Percentiles rank a stretch among this genome's conserved stretches.
Conservation (phyloP, 2,113 vertebrate genomes). For the Siniperca knerii region DNA sequence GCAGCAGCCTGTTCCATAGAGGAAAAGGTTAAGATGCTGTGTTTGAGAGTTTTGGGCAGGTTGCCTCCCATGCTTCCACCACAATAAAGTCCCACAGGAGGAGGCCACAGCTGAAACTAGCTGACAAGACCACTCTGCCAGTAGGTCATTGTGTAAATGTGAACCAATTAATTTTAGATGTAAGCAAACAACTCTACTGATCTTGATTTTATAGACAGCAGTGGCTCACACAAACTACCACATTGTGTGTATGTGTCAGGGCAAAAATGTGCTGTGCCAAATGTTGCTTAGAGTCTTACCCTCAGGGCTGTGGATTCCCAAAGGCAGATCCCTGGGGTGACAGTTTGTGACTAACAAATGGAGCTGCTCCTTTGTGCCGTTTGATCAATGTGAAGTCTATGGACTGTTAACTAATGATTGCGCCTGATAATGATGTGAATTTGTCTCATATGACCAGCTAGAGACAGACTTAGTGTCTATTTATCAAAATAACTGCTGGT, state of each 20-base stretch:
- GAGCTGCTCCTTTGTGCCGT: slow-evolving; percentile 45
- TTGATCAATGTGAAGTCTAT: slow-evolving; percentile 49
- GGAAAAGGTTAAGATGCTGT: slow-evolving; percentile 85
- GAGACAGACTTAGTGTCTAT: slow-evolving; percentile 21
- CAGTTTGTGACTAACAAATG: slow-evolving; percentile 65
- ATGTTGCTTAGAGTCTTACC: slow-evolving; percentile 56
- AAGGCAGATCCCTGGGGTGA: slow-evolving; percentile 47
- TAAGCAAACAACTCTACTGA: slow-evolving; percentile 67
- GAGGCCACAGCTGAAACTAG: slow-evolving; percentile 68
- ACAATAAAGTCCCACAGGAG: slow-evolving; percentile 54
- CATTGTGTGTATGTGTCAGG: slow-evolving; percentile 37
- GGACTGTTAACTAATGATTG: slow-evolving; percentile 40
- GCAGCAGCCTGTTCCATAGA: slow-evolving; percentile 78
- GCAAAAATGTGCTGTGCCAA: slow-evolving; percentile 54
- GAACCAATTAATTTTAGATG: slow-evolving; percentile 79
- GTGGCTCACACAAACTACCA: slow-evolving; percentile 31
- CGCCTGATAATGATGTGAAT: slow-evolving; percentile 42
- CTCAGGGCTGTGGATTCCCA: slow-evolving; percentile 59
- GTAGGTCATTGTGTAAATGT: slow-evolving; percentile 81
- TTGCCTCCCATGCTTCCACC: slow-evolving; percentile 61
- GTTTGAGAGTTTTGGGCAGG: slow-evolving; percentile 66
- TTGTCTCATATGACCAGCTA: slow-evolving; percentile 16
- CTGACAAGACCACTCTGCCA: slow-evolving; percentile 78
- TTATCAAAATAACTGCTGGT: slow-evolving; percentile 30
- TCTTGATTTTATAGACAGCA: slow-evolving; percentile 47